Conservation (phyloP, 2,113 vertebrate species). For the Myotis lucifugus region DNA sequence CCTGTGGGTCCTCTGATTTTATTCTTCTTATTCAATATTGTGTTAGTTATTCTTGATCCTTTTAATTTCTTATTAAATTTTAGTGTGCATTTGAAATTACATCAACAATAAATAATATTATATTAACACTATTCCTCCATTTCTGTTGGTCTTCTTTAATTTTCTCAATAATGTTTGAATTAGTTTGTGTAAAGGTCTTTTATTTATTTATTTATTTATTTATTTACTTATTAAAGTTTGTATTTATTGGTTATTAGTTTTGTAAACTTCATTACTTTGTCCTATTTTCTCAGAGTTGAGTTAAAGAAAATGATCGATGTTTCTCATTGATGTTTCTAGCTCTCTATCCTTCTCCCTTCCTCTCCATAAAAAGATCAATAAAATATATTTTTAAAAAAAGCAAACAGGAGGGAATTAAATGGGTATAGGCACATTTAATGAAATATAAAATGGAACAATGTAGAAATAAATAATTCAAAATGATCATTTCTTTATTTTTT, state of each 20-base stretch:
- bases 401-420: background rate
- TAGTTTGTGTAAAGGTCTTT: background rate
- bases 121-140: background rate
- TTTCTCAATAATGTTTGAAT: background rate
- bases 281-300: background rate
- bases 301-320: background rate
- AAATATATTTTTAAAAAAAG: background rate
- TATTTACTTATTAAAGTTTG: background rate
- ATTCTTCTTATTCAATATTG: background rate
- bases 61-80: background rate
- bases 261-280: background rate
- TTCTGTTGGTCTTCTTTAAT: background rate
- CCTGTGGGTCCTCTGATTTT: background rate
- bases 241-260: background rate
- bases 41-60: background rate
- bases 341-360: no score
- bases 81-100: background rate
- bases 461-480: background rate
- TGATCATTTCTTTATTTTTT: no score
- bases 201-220: background rate
- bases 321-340: no score
- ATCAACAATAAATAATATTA: background rate
- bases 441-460: background rate
- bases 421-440: background rate
- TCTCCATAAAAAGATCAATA: no score